Evolutionary conservation across 2,888 invertebrate species (phyloP).

Genomic region (Cephus pulcher): DNA sequence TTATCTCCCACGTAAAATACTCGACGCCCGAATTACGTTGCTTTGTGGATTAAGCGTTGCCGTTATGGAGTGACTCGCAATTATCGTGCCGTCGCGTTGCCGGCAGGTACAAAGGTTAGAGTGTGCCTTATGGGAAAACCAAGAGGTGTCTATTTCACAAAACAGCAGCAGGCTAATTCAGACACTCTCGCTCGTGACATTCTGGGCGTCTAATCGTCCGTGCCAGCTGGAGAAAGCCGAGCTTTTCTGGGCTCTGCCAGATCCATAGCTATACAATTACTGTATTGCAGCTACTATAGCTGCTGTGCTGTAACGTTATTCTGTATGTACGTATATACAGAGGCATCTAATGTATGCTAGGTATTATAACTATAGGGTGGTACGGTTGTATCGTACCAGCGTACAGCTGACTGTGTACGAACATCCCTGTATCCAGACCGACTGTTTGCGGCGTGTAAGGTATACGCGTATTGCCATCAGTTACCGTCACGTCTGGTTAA

Average conservation of each 20-base stretch:
- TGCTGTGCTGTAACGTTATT: neutral
- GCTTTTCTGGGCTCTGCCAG: neutral
- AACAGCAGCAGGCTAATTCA: neutral
- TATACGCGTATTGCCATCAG: neutral
- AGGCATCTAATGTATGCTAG: neutral
- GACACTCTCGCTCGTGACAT: constrained; percentile 18
- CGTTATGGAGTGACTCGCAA: neutral
- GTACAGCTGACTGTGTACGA: neutral
- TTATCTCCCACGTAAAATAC: neutral
- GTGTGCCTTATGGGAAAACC: neutral
- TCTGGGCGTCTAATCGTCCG: constrained; percentile 26
- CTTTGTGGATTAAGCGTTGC: neutral
- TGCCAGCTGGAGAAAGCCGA: constrained; percentile 18
- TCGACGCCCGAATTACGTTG: neutral
- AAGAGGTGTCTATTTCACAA: neutral
- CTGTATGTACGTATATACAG: neutral
- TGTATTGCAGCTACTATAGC: neutral
- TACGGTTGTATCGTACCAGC: neutral
- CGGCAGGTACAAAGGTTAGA: neutral
- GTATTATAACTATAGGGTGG: neutral
- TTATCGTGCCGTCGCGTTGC: neutral
- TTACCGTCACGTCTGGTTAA: neutral
- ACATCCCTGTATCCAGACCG: neutral
- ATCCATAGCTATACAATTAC: neutral
- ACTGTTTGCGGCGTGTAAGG: constrained; percentile 4